Percentiles rank a stretch among this genome's conserved stretches.
phyloP scores from a whole-genome alignment of 2,888 invertebrate genomes.

The Lysandra bellargus region DNA sequence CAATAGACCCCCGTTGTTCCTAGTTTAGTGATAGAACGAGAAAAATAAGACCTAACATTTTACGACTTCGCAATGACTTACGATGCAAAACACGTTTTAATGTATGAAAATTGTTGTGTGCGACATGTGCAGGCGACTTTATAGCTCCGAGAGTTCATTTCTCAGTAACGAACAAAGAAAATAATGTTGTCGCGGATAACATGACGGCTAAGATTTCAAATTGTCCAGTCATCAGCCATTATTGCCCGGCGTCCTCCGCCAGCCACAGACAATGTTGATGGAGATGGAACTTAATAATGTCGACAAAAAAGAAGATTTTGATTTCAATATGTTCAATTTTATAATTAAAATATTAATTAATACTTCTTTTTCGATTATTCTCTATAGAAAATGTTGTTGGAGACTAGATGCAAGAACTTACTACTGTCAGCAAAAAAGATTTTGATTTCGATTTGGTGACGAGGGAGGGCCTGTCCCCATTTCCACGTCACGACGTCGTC shows the following conservation, averaged over 20 bases:
- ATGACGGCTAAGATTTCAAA: constrained; percentile 50
- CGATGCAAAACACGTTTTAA: constrained; percentile 30
- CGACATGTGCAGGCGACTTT: constrained; percentile 27
- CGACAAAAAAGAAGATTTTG: not conserved
- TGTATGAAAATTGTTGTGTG: constrained; percentile 32
- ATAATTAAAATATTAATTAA: too few species aligned
- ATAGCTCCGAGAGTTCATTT: constrained; percentile 27
- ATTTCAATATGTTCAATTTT: too few species aligned
- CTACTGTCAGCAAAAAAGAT: too few species aligned
- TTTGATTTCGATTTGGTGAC: too few species aligned
- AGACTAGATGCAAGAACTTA: too few species aligned
- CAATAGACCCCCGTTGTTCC: constrained; percentile 23
- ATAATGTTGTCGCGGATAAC: constrained; percentile 53
- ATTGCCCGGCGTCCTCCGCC: constrained; percentile 29
- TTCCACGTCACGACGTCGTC: too few species aligned
- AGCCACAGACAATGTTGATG: not conserved
- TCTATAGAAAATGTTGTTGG: too few species aligned
- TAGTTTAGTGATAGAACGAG: constrained; percentile 24
- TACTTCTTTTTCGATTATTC: too few species aligned
- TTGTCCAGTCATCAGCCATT: constrained; percentile 57
- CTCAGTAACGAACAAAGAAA: constrained; percentile 41
- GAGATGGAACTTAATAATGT: not conserved
- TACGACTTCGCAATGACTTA: constrained; percentile 28
- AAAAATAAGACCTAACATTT: constrained; percentile 29
- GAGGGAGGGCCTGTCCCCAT: too few species aligned